These are phyloP conservation scores for Laterallus jamaicensis DNA, from an alignment of 2,113 vertebrate species.

Conservation along the genomic window DNA sequence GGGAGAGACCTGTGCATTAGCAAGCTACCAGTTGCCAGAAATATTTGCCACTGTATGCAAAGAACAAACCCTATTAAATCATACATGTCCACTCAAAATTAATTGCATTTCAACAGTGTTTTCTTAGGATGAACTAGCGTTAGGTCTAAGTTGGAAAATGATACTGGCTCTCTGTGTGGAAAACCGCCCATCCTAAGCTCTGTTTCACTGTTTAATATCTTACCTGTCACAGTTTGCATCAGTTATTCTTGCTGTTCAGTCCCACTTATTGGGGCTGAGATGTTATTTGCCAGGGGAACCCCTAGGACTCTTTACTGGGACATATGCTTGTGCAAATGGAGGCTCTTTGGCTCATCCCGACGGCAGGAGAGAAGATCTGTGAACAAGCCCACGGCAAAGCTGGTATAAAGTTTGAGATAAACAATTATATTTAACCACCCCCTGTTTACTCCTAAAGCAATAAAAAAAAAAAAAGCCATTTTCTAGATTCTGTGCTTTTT, in stretches of 20 bases:
- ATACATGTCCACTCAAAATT: background rate
- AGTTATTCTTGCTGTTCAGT: background rate
- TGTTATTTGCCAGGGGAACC: background rate
- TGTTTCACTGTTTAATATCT: background rate
- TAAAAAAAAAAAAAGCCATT: conserved; percentile 44
- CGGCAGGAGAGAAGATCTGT: conserved; percentile 44
- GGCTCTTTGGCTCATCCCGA: background rate
- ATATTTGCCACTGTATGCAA: background rate
- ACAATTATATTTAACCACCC: conserved; percentile 77
- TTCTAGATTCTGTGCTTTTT: conserved; percentile 18
- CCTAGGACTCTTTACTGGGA: background rate
- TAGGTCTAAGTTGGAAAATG: background rate
- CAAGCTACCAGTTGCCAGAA: background rate
- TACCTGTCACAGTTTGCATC: background rate
- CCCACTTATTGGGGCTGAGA: background rate
- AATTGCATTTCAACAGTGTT: background rate
- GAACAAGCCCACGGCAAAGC: conserved; percentile 68
- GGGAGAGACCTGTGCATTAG: background rate
- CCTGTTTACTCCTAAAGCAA: conserved; percentile 78
- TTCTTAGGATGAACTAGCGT: background rate
- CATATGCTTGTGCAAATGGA: conserved; percentile 4
- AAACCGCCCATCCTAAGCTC: background rate
- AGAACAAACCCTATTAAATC: background rate
- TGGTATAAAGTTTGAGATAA: conserved; percentile 80
- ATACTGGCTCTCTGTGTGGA: background rate